phyloP scores from a whole-genome alignment of 2,113 vertebrate genomes.

The Willisornis vidua region DNA sequence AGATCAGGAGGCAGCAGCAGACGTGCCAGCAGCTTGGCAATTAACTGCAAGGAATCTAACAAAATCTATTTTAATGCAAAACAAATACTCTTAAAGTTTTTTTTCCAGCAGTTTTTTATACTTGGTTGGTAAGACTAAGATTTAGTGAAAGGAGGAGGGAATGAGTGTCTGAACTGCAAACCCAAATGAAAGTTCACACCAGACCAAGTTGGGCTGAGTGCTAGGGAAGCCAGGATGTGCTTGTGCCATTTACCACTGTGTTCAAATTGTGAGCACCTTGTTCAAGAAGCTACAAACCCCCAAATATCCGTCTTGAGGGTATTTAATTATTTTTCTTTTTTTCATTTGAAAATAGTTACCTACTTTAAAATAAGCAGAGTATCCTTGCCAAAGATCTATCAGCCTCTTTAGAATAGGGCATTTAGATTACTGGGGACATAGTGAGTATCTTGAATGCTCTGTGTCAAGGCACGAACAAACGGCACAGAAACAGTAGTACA shows the following conservation, averaged over 20 bases:
- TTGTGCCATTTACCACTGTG: not conserved
- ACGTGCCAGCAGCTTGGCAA: not conserved
- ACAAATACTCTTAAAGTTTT: not conserved
- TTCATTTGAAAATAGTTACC: constrained; percentile 54
- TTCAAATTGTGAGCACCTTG: not conserved
- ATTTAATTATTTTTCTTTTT: constrained; percentile 23
- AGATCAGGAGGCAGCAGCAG: not conserved
- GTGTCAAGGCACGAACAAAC: constrained; percentile 72
- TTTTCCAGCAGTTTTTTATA: not conserved
- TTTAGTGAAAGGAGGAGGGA: not conserved
- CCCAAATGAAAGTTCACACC: constrained; percentile 7
- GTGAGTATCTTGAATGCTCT: constrained; percentile 73
- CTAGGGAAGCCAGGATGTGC: not conserved
- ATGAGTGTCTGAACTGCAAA: not conserved
- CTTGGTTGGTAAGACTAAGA: constrained; percentile 7
- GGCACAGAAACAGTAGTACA: constrained; percentile 70
- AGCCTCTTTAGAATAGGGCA: constrained; percentile 68
- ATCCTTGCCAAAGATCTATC: constrained; percentile 72
- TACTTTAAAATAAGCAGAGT: constrained; percentile 70
- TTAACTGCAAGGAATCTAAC: not conserved
- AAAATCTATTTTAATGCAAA: not conserved
- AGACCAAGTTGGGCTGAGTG: not conserved
- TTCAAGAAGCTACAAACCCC: not conserved
- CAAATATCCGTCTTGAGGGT: not conserved
- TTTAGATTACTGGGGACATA: constrained; percentile 72